A percentile compares a stretch with the other conserved stretches of the same genome.
Evolutionary conservation across 2,797 vertebrate genomes (phyloP).

Genomic region (Jordanella pulchra): DNA sequence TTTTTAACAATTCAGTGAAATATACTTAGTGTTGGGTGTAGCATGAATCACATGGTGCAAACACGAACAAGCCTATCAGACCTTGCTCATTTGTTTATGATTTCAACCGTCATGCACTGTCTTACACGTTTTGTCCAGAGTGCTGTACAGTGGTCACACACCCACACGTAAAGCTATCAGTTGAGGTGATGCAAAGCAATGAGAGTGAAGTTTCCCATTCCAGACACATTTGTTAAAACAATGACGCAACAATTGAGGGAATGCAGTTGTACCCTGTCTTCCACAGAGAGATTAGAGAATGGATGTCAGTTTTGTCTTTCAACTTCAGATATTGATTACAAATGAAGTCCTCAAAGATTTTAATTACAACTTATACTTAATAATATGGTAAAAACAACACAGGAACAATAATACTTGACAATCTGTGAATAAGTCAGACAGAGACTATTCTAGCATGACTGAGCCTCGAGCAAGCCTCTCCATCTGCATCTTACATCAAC

Average conservation of each 20-base stretch:
- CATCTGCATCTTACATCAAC: not conserved
- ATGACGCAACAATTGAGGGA: conserved; percentile 31
- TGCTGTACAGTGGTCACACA: conserved; percentile 67
- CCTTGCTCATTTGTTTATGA: conserved; percentile 40
- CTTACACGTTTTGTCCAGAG: conserved; percentile 48
- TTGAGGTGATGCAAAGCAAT: conserved; percentile 59
- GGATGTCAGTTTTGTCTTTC: conserved; percentile 18
- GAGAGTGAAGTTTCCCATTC: conserved; percentile 39
- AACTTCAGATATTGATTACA: not conserved
- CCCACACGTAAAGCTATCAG: conserved; percentile 63
- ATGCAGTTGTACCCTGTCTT: conserved; percentile 13
- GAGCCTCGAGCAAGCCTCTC: not conserved
- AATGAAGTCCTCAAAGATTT: not conserved
- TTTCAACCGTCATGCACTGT: conserved; percentile 56
- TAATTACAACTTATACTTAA: not conserved
- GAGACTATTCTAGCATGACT: not conserved
- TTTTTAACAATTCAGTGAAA: conserved; percentile 39
- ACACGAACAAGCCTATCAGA: conserved; percentile 38
- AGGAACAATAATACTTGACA: not conserved
- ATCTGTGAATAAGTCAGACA: not conserved
- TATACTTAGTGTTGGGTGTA: conserved; percentile 47
- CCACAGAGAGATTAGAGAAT: conserved; percentile 6
- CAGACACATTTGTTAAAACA: conserved; percentile 42
- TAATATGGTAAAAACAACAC: not conserved
- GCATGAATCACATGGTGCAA: conserved; percentile 44